phyloP scores from a whole-genome alignment of 2,797 vertebrate genomes.

The Phoxinus dragarum region DNA sequence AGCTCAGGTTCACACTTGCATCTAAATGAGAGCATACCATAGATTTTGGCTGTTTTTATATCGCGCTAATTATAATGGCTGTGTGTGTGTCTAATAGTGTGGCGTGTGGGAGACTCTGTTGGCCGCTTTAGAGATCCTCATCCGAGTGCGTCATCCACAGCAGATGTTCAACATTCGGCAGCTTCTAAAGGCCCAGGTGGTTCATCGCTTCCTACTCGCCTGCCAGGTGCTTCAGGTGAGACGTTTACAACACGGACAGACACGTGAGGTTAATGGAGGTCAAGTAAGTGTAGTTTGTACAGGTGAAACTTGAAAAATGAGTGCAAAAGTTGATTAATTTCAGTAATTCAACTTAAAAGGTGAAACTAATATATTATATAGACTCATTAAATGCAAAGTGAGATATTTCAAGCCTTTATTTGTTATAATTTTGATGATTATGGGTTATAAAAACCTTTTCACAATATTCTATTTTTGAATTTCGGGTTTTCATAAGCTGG shows the following conservation, averaged over 20 bases:
- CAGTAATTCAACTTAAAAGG: too few relatives aligned
- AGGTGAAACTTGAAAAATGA: too few relatives aligned
- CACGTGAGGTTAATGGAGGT: not conserved
- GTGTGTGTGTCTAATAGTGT: slow-evolving; percentile 72
- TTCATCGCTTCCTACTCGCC: slow-evolving; percentile 92
- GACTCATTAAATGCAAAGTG: too few relatives aligned
- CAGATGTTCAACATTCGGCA: slow-evolving; percentile 95
- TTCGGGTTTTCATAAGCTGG: too few relatives aligned
- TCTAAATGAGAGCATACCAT: not conserved
- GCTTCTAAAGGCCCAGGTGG: slow-evolving; percentile 89
- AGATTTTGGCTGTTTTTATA: not conserved
- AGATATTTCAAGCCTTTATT: too few relatives aligned
- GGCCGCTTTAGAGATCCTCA: slow-evolving; percentile 90
- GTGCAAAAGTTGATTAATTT: too few relatives aligned
- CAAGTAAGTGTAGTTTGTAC: not conserved
- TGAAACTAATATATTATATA: too few relatives aligned
- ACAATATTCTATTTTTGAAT: too few relatives aligned
- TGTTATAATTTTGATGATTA: too few relatives aligned
- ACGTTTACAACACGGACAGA: not conserved
- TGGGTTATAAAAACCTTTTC: too few relatives aligned
- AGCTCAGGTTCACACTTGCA: slow-evolving; percentile 79
- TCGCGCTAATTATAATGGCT: not conserved
- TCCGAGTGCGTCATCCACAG: slow-evolving; percentile 90
- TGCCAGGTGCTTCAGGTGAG: slow-evolving; percentile 96
- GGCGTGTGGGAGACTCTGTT: slow-evolving; percentile 96